Conservation (phyloP, 2,888 invertebrate genomes). For the Conus canariensis region DNA sequence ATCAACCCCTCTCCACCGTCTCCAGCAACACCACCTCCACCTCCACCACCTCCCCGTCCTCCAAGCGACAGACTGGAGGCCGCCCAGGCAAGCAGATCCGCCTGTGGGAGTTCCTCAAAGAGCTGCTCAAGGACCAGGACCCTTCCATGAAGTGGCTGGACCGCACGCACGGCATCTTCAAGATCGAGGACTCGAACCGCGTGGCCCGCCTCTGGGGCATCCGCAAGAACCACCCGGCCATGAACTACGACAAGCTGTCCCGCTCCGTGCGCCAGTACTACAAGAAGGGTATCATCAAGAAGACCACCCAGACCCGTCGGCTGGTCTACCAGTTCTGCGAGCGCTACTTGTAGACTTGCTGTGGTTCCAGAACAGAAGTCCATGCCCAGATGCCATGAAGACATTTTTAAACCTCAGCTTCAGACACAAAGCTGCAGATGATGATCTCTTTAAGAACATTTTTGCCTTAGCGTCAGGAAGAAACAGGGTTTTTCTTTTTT, state of each 20-base stretch:
- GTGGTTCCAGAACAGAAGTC: conserved; percentile 18
- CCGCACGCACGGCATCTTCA: conserved; percentile 91
- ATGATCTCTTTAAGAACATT: no score
- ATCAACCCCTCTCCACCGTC: not conserved
- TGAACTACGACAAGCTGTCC: conserved; percentile 97
- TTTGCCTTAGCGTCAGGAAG: no score
- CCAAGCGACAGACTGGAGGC: not conserved
- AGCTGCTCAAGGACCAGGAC: conserved; percentile 87
- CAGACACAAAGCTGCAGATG: no score
- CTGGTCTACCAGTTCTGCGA: conserved; percentile 99
- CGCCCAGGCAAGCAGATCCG: conserved; percentile 84
- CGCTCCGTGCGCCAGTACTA: conserved; percentile 52
- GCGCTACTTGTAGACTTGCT: conserved; percentile 41
- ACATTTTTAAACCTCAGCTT: no score
- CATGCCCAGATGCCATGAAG: no score
- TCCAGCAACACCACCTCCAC: not conserved
- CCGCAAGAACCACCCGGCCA: conserved; percentile 97
- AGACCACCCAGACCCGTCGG: conserved; percentile 97
- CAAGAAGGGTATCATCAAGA: conserved; percentile 86
- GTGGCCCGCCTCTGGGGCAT: conserved; percentile 98
- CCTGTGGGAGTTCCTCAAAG: conserved; percentile 99
- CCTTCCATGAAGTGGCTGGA: conserved; percentile 98
- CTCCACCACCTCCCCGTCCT: not conserved
- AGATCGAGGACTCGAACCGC: conserved; percentile 98
- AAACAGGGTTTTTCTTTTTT: no score